A percentile compares a stretch with the other conserved stretches of the same genome.
Evolutionary conservation across 2,888 invertebrate genomes (phyloP).

Genomic region (Ischnus inquisitorius): DNA sequence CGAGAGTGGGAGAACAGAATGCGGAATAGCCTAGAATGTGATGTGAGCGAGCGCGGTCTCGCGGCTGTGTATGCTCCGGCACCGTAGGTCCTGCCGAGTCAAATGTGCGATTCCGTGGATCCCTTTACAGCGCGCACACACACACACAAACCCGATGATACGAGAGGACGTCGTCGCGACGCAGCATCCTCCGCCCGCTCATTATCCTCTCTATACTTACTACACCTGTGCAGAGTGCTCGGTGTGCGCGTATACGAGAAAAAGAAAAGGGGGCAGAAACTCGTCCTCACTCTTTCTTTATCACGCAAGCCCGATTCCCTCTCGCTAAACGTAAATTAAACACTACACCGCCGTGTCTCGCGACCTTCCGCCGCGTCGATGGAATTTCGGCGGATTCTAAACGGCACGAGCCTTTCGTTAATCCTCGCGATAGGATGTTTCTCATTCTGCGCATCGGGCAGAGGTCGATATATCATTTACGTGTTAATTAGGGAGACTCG

Average conservation of each 20-base stretch:
- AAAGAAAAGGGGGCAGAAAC: background rate
- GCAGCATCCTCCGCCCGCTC: slow-evolving; percentile 66
- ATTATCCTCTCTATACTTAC: slow-evolving; percentile 41
- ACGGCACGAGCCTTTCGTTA: slow-evolving; percentile 2
- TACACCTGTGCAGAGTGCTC: slow-evolving; percentile 18
- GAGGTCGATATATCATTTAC: slow-evolving; percentile 8
- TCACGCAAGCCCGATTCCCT: background rate
- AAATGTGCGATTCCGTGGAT: slow-evolving; percentile 58
- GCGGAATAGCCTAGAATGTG: slow-evolving; percentile 86
- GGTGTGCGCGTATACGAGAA: slow-evolving; percentile 1
- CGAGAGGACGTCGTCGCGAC: slow-evolving; percentile 57
- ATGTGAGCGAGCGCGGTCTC: slow-evolving; percentile 82
- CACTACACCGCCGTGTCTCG: background rate
- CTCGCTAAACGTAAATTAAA: slow-evolving; percentile 30
- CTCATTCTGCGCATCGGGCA: background rate
- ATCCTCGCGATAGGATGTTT: background rate
- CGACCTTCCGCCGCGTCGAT: slow-evolving; percentile 22
- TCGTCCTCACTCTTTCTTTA: slow-evolving; percentile 18
- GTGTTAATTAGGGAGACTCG: slow-evolving; percentile 3
- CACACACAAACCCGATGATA: slow-evolving; percentile 39
- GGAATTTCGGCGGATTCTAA: slow-evolving; percentile 16
- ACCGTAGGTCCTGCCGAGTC: slow-evolving; percentile 52
- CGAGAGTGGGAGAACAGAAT: slow-evolving; percentile 84
- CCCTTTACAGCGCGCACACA: slow-evolving; percentile 9
- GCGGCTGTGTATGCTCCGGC: slow-evolving; percentile 63